These are phyloP conservation scores for Gambusia holbrooki DNA, from an alignment of 2,113 vertebrate genomes.

Conservation along the genomic window DNA sequence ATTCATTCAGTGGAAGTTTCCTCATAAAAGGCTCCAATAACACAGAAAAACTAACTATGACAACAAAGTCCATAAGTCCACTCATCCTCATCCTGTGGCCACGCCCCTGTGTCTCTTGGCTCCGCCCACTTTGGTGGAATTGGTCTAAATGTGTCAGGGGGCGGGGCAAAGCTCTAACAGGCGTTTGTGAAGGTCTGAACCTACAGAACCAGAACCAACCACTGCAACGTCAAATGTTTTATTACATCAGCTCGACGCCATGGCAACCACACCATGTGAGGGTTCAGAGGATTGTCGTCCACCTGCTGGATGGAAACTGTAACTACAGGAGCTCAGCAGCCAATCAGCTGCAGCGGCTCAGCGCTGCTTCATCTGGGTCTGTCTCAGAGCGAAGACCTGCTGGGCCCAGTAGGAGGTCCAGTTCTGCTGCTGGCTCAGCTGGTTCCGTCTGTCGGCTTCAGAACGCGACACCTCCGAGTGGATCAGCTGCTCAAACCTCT, in stretches of 20 bases:
- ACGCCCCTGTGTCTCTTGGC: too few relatives aligned
- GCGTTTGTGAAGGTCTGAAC: background rate
- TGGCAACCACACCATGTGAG: background rate
- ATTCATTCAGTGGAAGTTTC: too few relatives aligned
- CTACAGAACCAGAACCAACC: background rate
- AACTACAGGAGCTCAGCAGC: background rate
- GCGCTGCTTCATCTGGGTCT: background rate
- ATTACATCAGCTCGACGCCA: background rate
- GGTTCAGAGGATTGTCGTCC: too few relatives aligned
- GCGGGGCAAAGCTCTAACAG: too few relatives aligned
- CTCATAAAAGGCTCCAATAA: too few relatives aligned
- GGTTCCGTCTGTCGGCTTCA: constrained; percentile 31
- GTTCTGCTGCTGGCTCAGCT: constrained; percentile 35
- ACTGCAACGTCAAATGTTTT: background rate
- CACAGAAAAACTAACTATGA: too few relatives aligned
- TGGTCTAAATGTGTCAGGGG: too few relatives aligned
- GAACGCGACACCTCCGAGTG: constrained; percentile 1
- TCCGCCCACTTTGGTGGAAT: too few relatives aligned
- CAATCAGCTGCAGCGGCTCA: background rate
- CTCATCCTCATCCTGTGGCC: too few relatives aligned
- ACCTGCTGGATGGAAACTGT: background rate
- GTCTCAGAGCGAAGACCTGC: constrained; percentile 41
- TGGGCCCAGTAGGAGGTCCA: constrained; percentile 61
- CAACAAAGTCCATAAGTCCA: too few relatives aligned
- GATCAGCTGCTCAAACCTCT: constrained; percentile 52